phyloP scores from a whole-genome alignment of 2,888 invertebrate species.

The Troilus luridus region DNA sequence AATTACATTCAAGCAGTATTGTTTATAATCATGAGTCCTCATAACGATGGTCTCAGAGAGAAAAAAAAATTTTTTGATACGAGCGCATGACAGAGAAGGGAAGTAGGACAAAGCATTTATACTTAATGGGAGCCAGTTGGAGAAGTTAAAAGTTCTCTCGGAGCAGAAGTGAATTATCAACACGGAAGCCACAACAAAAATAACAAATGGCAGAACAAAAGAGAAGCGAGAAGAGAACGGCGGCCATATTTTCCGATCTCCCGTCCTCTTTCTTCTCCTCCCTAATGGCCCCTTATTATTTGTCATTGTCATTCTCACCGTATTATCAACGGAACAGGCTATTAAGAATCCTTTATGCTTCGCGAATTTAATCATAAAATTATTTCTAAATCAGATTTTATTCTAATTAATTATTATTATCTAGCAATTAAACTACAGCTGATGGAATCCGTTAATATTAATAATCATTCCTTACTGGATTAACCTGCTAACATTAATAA shows the following conservation, averaged over 20 bases:
- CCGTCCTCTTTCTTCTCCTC: background rate
- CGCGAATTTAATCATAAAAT: background rate
- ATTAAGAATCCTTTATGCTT: background rate
- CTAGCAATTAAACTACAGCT: background rate
- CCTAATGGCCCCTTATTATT: slow-evolving; percentile 20
- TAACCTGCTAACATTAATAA: too few species aligned
- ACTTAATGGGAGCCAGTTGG: slow-evolving; percentile 34
- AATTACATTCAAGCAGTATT: background rate
- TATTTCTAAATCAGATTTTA: background rate
- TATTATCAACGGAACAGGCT: background rate
- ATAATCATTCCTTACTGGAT: too few species aligned
- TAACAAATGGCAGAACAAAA: slow-evolving; percentile 36
- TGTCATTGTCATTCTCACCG: slow-evolving; percentile 20
- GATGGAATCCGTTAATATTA: background rate
- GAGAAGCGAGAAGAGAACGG: background rate
- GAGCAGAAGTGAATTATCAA: slow-evolving; percentile 26
- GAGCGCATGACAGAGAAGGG: background rate
- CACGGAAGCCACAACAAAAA: slow-evolving; percentile 44
- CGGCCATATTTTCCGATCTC: slow-evolving; percentile 17
- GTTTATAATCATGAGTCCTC: background rate
- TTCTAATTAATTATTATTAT: background rate
- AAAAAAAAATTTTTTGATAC: background rate
- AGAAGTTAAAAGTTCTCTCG: slow-evolving; percentile 28
- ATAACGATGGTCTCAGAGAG: background rate
- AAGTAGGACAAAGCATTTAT: slow-evolving; percentile 41